Base-by-base conservation (phyloP, 1,140 invertebrate genomes). In the Drosophila repletoides region DNA sequence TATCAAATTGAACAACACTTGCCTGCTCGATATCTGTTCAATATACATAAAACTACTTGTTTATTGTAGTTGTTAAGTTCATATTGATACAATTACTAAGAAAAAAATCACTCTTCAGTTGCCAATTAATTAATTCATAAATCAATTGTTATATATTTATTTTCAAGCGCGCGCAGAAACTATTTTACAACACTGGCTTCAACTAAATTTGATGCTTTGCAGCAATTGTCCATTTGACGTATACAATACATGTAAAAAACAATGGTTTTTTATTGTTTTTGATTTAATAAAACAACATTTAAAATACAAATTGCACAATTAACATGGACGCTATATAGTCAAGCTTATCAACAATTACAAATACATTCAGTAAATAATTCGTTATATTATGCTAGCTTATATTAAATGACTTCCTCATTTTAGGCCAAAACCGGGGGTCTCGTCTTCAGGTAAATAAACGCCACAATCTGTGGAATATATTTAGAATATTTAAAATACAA, bases 361-460 rank as follows among this genome's bases (percentile, higher is more conserved):
- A 21, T 14, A 38, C 3, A 48, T 14, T 12, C 41, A 31, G 3
- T 67, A 61, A 31, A 51, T 34, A 49, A 9, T 12, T 43, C 19
- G 12, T 21, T 40, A 5, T 17, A n/a, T 5, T 59, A 66, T 10
- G 3, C 22, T 60, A 60, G 12, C 24, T 45, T 67, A 60, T 28
- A n/a, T 5, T 56, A 22, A 19, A 14, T 1, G 2, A 14, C 6
- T 46, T 14, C 4, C 14, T 7, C 1, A 4, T 4, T 29, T 34
- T 61, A 87, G 14, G 72, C 73, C 14, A 70, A 48, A 3, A 86
- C 45, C 2, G 73, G 63, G 6, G 88, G 88, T 1, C 88, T 63
- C 4, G 88, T 89, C 59, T 89, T 89, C 3, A 89, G 33, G 56
- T 89, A 89, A 40, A 89, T 64, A 53, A 88, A 89, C 21, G 66